Percentiles rank a stretch among this genome's conserved stretches.
phyloP scores from a whole-genome alignment of 2,113 vertebrate species.

The Chionodraco myersi region DNA sequence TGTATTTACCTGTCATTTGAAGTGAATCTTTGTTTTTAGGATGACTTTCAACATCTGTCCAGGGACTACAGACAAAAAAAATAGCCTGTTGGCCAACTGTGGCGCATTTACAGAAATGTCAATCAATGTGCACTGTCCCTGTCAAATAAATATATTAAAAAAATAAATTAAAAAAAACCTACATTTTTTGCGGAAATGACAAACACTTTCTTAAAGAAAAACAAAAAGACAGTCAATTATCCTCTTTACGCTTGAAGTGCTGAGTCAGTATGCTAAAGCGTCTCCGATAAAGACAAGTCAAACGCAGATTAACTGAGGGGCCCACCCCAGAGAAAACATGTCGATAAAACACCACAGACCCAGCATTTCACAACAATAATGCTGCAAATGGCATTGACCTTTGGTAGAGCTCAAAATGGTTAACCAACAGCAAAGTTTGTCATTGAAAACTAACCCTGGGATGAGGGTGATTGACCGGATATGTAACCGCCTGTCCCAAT shows the following conservation, averaged over 20 bases:
- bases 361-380: not conserved
- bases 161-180: not conserved
- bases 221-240: not conserved
- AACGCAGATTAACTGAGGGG: not conserved
- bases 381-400: not conserved
- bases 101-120: too few species aligned
- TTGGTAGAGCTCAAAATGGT: constrained; percentile 28
- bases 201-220: not conserved
- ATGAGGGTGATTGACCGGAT: constrained; percentile 37
- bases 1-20: too few species aligned
- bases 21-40: too few species aligned
- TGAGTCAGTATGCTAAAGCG: not conserved
- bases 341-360: constrained; percentile 36
- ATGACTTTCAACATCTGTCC: too few species aligned
- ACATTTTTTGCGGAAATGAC: not conserved
- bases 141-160: not conserved
- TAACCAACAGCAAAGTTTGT: constrained; percentile 37
- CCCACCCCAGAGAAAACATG: not conserved
- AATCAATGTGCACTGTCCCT: too few species aligned
- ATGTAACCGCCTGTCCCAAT: constrained; percentile 27
- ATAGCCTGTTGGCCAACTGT: too few species aligned
- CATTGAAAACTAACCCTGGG: constrained; percentile 12
- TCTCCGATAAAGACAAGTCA: not conserved
- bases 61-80: too few species aligned
- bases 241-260: constrained; percentile 8